A percentile compares a stretch with the other conserved stretches of the same genome.
phyloP scores from a whole-genome alignment of 2,113 vertebrate genomes.

The Sterrhoptilus dennistouni region DNA sequence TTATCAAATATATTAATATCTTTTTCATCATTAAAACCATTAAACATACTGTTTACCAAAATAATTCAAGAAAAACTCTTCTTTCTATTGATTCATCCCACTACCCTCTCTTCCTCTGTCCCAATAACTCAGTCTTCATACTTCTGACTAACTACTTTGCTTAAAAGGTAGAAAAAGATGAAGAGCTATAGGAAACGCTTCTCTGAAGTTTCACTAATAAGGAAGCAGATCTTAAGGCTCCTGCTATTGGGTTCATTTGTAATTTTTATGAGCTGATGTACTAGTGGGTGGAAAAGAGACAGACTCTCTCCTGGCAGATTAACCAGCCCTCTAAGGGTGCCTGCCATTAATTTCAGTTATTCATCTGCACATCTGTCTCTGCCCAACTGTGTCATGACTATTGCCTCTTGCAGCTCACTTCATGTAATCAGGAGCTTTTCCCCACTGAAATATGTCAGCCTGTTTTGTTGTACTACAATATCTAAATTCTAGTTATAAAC shows the following conservation, averaged over 20 bases:
- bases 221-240: constrained; percentile 59
- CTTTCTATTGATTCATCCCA: not conserved
- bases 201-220: constrained; percentile 66
- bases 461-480: constrained; percentile 1
- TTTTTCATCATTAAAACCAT: not conserved
- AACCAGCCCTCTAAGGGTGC: constrained; percentile 55
- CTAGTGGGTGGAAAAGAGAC: constrained; percentile 63
- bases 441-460: not conserved
- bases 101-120: not conserved
- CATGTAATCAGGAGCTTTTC: constrained; percentile 20
- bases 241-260: constrained; percentile 67
- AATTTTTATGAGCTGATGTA: constrained; percentile 71
- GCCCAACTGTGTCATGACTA: constrained; percentile 35
- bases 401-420: constrained; percentile 37
- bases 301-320: constrained; percentile 68
- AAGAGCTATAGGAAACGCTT: constrained; percentile 37
- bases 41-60: not conserved
- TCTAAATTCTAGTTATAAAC: not conserved
- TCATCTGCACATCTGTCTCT: constrained; percentile 65
- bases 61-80: not conserved
- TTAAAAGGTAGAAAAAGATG: constrained; percentile 40
- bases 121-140: not conserved
- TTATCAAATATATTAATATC: not conserved
- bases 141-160: constrained; percentile 5
- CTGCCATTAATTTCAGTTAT: constrained; percentile 63